Evolutionary conservation across 2,797 vertebrate genomes (phyloP).

Genomic region (Siniperca undulata): DNA sequence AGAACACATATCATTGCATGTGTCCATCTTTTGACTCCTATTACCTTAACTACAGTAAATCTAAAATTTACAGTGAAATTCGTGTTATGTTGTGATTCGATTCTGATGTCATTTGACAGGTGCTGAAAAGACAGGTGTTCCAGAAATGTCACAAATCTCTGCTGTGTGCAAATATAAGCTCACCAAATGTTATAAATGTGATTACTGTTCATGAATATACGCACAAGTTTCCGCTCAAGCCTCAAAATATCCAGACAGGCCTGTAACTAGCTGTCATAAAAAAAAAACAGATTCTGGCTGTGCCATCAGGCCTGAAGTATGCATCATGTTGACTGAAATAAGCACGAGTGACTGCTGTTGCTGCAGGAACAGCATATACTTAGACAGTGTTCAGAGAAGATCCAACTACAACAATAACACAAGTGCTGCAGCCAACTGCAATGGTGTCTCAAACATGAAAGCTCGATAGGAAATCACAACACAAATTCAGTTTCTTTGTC

Average conservation of each 20-base stretch:
- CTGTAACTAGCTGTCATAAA: conserved; percentile 44
- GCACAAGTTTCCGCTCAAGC: conserved; percentile 36
- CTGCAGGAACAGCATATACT: conserved; percentile 64
- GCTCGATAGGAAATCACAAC: background rate
- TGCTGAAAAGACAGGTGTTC: background rate
- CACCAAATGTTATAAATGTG: conserved; percentile 38
- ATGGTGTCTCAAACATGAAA: background rate
- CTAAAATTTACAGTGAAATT: background rate
- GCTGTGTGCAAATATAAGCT: conserved; percentile 26
- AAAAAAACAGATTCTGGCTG: conserved; percentile 45
- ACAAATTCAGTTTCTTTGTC: conserved; percentile 5
- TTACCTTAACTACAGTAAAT: background rate
- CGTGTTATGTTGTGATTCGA: no score
- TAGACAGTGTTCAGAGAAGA: conserved; percentile 61
- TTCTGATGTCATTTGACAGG: background rate
- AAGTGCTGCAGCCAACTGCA: conserved; percentile 47
- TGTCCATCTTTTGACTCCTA: background rate
- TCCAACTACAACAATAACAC: conserved; percentile 69
- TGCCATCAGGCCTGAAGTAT: conserved; percentile 54
- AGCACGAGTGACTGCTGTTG: conserved; percentile 68
- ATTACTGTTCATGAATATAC: conserved; percentile 51
- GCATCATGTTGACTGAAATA: conserved; percentile 66
- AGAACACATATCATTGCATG: background rate
- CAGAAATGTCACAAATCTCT: conserved; percentile 10
- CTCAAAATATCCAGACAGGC: conserved; percentile 55